These are phyloP conservation scores for Copsychus sechellarum DNA, from an alignment of 2,113 vertebrate genomes.

Conservation along the genomic window DNA sequence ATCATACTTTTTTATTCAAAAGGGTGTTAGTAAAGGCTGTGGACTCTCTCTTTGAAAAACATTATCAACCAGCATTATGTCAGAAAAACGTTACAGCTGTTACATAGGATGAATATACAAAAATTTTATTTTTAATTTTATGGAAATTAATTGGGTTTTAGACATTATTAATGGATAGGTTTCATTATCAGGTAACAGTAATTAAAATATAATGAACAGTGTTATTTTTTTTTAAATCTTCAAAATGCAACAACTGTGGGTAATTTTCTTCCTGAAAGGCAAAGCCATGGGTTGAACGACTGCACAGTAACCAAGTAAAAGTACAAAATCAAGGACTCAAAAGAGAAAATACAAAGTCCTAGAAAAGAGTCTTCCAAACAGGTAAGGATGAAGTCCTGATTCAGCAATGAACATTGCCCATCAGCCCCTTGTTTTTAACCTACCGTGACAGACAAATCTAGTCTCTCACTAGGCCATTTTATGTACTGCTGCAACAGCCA, in stretches of 20 bases:
- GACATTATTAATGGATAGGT: background rate
- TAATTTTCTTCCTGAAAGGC: background rate
- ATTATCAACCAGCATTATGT: background rate
- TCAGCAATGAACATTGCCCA: background rate
- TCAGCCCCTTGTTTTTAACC: background rate
- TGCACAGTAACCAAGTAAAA: background rate
- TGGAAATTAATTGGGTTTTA: background rate
- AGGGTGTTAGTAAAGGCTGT: background rate
- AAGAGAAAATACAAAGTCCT: background rate
- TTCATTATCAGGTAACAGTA: background rate
- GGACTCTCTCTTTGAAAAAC: background rate
- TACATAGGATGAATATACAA: background rate
- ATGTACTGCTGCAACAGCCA: background rate
- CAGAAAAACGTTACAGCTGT: background rate
- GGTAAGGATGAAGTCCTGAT: background rate
- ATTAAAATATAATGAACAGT: background rate
- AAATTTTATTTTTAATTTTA: background rate
- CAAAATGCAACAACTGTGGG: background rate
- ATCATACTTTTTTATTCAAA: background rate
- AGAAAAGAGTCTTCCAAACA: background rate
- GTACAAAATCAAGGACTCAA: background rate
- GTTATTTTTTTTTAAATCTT: background rate
- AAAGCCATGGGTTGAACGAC: background rate
- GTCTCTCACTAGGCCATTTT: background rate
- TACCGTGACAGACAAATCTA: accelerated